Base-by-base conservation (phyloP, 2,113 vertebrate genomes). In the Larimichthys polyactis region DNA sequence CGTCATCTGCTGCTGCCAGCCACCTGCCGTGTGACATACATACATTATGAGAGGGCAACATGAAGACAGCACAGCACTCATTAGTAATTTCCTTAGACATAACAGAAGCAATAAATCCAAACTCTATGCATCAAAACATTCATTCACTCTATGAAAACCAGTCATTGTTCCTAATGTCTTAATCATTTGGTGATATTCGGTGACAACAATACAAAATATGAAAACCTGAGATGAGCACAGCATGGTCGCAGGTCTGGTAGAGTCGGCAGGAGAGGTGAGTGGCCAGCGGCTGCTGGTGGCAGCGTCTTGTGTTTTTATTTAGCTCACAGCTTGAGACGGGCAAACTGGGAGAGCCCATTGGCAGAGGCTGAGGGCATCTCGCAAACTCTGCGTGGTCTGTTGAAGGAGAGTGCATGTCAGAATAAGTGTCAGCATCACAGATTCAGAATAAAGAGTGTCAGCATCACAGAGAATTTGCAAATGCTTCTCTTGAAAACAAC, bases 201-300 rank as follows among this genome's bases (percentile, higher is more conserved):
- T 19, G 8, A 36, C 9, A 36, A 11, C 6, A 22, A 9, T 14
- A 11, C 27, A 74, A 74, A 36, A 73, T 10, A 44, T 22, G 4
- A 7, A 44, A 17, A 96, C 96, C 96, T 90, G 95, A 95, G 59
- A 96, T 86, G 49, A 96, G 93, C 54, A 96, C 90, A 0, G 95
- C 95, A 1, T 96, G 96, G 82, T 96, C 96, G 12, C 96, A 96
- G 32, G 96, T 96, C 92, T 96, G 96, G 89, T 96, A 96, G 44
- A 96, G 94, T 4, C 95, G 94, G 43, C 96, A 96, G 82, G 95
- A 95, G 16, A 94, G 94, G 72, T 94, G 94, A 1, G 94, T 93
- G 65, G 94, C 93, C 29, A 95, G 73, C 2, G 94, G 94, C 80
- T 96, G 95, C 78, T 95, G 95, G 85, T 96, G 95, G 83, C 96